These are phyloP conservation scores for Ptilonorhynchus violaceus DNA, from an alignment of 2,113 vertebrate genomes.

Conservation along the genomic window DNA sequence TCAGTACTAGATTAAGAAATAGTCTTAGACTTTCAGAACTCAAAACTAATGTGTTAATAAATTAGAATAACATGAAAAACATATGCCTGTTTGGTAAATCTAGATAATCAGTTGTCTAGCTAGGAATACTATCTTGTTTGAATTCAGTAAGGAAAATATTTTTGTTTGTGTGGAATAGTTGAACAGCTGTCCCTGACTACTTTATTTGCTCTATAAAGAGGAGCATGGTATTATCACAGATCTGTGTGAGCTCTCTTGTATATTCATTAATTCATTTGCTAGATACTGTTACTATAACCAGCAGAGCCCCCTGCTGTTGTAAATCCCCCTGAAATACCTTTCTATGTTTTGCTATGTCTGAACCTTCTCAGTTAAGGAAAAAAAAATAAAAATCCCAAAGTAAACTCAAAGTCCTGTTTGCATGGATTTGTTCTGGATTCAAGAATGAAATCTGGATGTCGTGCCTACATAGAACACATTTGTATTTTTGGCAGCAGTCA, in stretches of 20 bases:
- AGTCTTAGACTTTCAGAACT: background rate
- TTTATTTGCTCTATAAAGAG: background rate
- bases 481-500: background rate
- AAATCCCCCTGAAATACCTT: background rate
- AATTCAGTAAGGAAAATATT: background rate
- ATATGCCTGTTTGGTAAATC: background rate
- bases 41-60: background rate
- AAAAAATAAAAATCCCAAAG: background rate
- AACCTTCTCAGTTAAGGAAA: background rate
- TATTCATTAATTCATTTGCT: background rate
- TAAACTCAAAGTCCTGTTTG: background rate
- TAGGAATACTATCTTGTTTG: background rate
- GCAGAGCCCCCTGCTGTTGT: slow-evolving; percentile 22
- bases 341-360: background rate
- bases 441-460: background rate
- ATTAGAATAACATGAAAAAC: background rate
- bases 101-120: background rate
- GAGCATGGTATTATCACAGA: background rate
- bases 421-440: background rate
- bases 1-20: background rate
- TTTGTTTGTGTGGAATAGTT: background rate
- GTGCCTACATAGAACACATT: background rate
- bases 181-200: background rate
- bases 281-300: background rate
- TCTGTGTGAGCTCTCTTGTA: background rate